Evolutionary conservation across 2,888 invertebrate species (phyloP), one percentile per base, ranked within the genome.

Genomic region (Phyllotreta cruciferae): DNA sequence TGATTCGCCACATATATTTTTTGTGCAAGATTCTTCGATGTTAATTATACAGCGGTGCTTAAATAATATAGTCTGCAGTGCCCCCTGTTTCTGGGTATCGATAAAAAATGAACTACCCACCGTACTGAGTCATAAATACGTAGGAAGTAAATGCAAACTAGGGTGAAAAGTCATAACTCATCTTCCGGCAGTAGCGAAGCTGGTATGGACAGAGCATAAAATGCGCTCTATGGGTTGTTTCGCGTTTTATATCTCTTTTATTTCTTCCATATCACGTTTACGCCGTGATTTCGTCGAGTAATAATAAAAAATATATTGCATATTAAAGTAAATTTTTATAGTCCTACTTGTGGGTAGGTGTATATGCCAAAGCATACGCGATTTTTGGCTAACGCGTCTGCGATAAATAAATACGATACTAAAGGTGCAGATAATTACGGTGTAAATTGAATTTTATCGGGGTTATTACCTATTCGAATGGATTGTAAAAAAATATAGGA

Each of bases 191-290:
- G 56, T 60, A 69, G 73, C n/a, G 71, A 75, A 72, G 75, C 76
- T 24, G 71, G 73, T 74, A 74, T 73, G 71, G 71, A 71, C 70
- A 70, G 71, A 74, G 75, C 71, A 76, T 77, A 76, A 75, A 72
- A 70, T 69, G 68, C 71, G 72, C 73, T 74, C 72, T 73, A 74
- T 75, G 74, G 72, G 73, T 73, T 75, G 74, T 75, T 78, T 74
- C 70, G 70, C 73, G 74, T 72, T 77, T 77, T 78, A 77, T 77
- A 75, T 74, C 76, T 75, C 74, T 77, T 77, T 77, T 78, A 77
- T 77, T 77, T 72, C 74, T 75, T 70, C 73, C 71, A 76, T 77
- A 77, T 77, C 77, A 77, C 75, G 77, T 73, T 77, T 76, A 77
- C 75, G 71, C 73, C 74, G 71, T 74, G 75, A 77, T 77, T 75